These are phyloP conservation scores for Cancer borealis DNA, from an alignment of 2,888 invertebrate species.

Conservation along the genomic window DNA sequence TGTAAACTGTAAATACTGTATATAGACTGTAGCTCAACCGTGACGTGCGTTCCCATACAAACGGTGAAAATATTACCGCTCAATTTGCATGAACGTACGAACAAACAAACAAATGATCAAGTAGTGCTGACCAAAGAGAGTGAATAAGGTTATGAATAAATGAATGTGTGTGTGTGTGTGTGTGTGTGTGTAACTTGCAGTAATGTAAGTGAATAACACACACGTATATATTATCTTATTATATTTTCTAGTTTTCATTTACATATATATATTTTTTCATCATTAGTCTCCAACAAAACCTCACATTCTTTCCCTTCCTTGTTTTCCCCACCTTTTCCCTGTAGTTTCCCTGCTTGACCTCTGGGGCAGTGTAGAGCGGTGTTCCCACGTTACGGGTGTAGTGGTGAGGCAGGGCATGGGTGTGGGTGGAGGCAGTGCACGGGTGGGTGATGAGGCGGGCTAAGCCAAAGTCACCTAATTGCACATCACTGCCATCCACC, in stretches of 20 bases:
- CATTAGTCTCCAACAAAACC: not conserved
- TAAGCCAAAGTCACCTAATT: slow-evolving; percentile 67
- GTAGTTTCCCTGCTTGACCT: slow-evolving; percentile 51
- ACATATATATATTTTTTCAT: too few relatives aligned
- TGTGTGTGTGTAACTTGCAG: too few relatives aligned
- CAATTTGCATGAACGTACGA: too few relatives aligned
- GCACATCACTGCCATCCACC: not conserved
- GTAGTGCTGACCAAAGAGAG: not conserved
- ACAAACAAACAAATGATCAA: too few relatives aligned
- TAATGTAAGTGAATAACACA: too few relatives aligned
- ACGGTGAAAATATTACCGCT: too few relatives aligned
- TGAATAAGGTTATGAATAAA: too few relatives aligned
- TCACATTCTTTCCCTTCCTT: slow-evolving; percentile 39
- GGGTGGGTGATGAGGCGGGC: slow-evolving; percentile 36
- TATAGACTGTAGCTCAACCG: too few relatives aligned
- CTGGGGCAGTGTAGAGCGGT: slow-evolving; percentile 65
- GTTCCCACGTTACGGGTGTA: slow-evolving; percentile 48
- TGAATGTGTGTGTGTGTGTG: too few relatives aligned
- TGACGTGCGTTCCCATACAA: too few relatives aligned
- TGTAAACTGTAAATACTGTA: not conserved
- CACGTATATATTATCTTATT: too few relatives aligned
- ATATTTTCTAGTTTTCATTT: too few relatives aligned
- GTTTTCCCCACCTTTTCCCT: slow-evolving; percentile 42
- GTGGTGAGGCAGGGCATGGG: not conserved
- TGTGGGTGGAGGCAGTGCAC: not conserved